A percentile compares a stretch with the other conserved stretches of the same genome.
Evolutionary conservation across 2,888 invertebrate genomes (phyloP).

Genomic region (Orthonychiurus folsomi): DNA sequence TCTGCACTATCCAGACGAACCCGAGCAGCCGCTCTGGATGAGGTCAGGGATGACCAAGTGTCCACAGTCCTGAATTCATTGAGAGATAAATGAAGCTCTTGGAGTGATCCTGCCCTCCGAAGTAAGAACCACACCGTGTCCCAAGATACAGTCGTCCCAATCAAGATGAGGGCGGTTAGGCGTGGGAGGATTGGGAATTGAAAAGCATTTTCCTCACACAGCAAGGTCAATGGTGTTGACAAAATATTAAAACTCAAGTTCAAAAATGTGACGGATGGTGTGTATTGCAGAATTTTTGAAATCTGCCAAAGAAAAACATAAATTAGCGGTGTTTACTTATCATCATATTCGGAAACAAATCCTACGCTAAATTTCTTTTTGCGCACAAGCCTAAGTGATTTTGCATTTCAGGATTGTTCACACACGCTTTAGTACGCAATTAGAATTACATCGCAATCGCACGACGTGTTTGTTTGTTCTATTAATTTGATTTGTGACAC

Average conservation of each 20-base stretch:
- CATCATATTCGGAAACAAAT: too few relatives aligned
- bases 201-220: slow-evolving; percentile 26
- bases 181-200: slow-evolving; percentile 45
- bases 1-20: slow-evolving; percentile 36
- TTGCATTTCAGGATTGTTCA: too few relatives aligned
- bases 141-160: slow-evolving; percentile 82
- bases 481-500: too few relatives aligned
- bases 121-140: slow-evolving; percentile 66
- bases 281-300: slow-evolving; percentile 73
- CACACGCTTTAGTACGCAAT: too few relatives aligned
- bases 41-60: neutral
- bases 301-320: slow-evolving; percentile 51
- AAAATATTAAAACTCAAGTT: slow-evolving; percentile 84
- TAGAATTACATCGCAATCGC: too few relatives aligned
- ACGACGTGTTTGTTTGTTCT: too few relatives aligned
- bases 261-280: slow-evolving; percentile 80
- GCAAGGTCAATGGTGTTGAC: slow-evolving; percentile 53
- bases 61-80: slow-evolving; percentile 57
- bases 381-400: too few relatives aligned
- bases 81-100: slow-evolving; percentile 84
- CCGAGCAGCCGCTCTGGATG: slow-evolving; percentile 31
- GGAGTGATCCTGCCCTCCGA: slow-evolving; percentile 50
- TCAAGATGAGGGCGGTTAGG: slow-evolving; percentile 69
- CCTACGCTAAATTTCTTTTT: too few relatives aligned
- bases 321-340: neutral